A percentile compares a stretch with the other conserved stretches of the same genome.
Evolutionary conservation across 2,797 vertebrate species (phyloP).

Genomic region (Parauchenoglanis punctatus): DNA sequence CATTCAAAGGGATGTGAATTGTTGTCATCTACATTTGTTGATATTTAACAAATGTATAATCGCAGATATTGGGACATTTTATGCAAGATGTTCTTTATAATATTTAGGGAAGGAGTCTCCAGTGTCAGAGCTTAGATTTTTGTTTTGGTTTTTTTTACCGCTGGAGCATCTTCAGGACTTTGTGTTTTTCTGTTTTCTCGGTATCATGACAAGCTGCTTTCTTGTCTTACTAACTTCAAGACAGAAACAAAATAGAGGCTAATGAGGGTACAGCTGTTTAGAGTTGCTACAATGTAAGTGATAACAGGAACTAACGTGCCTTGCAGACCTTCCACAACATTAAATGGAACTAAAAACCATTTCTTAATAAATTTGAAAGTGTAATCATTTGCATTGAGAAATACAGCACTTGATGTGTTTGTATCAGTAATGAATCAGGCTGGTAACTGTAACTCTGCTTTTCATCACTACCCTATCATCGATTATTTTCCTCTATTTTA

Average conservation of each 20-base stretch:
- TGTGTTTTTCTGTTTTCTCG: not conserved
- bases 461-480: no score
- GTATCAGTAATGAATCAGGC: not conserved
- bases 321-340: not conserved
- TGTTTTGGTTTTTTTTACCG: not conserved
- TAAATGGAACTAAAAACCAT: not conserved
- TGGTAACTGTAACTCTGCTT: not conserved
- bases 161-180: no score
- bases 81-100: not conserved
- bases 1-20: not conserved
- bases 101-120: not conserved
- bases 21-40: not conserved
- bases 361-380: no score
- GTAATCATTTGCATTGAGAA: no score
- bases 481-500: not conserved
- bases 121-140: not conserved
- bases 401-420: not conserved
- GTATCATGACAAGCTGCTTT: not conserved
- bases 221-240: not conserved
- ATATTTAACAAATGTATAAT: not conserved
- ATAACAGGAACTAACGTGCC: not conserved
- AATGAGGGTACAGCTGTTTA: not conserved
- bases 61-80: not conserved
- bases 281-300: not conserved
- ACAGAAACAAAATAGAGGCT: not conserved